Evolutionary conservation across 2,113 vertebrate species (phyloP), one percentile per base, ranked within the genome.

Genomic region (Cranoglanis bouderius): DNA sequence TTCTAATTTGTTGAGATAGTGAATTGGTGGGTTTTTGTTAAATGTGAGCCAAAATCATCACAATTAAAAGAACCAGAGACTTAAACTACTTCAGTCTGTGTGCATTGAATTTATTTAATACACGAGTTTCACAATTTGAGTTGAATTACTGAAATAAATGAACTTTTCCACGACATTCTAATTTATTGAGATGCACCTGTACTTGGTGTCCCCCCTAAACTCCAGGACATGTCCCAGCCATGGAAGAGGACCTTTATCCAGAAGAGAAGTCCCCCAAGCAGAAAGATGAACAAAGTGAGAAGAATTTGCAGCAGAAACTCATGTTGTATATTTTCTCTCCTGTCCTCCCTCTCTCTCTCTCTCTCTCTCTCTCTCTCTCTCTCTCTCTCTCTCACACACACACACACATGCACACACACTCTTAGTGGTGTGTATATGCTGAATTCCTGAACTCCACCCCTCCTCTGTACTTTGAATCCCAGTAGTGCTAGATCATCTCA

Each of bases 211-310:
- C 61, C 91, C 96, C 85, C 96, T 95, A 94, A 99, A 98, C 84
- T 97, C 95, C 24, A 97, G 85, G 0, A 93, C 91, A 0, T 99
- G 94, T 19, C 98, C 98, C 86, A 99, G 91, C 97, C 98, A 98
- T 10, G 98, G 98, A 10, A 99, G 40, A 0, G 74, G 43, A 0
- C 98, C 98, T 87, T 96, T 97, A 88, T 55, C 53, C 53, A 55
- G 16, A 95, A 87, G 38, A 96, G 78, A 6, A 99, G 93, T 0
- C 93, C 96, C 10, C 94, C 92, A 0, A 96, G 80, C 0, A 96
- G 0, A 0, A 35, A 90, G 0, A 90, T 83, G 1, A 95, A 9
- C 87, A 97, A 4, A 57, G 83, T 88, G 0, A 93, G 91, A 0
- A 97, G 91, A 0, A 97, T 88, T 0, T 85, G 61, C 53, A 91